Evolutionary conservation across 2,797 vertebrate species (phyloP), one percentile per base, ranked within the genome.

Genomic region (Macroramphosus scolopax): DNA sequence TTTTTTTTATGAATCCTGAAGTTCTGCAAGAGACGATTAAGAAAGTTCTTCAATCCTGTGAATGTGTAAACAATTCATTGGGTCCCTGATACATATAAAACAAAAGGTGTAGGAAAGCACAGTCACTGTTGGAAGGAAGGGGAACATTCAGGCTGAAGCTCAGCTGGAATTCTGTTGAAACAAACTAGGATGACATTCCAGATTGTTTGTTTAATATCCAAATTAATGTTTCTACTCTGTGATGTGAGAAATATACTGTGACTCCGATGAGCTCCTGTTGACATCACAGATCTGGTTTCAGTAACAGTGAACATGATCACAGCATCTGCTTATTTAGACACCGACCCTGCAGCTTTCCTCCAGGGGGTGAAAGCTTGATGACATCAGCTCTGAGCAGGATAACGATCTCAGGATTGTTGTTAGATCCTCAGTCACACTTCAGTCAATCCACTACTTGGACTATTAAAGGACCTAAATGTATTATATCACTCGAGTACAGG

Each of bases 101-200:
- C 18, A 17, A 25, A 31, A 31, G 30, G 43, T 62, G 54, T 78
- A 78, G 71, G 82, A 78, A 81, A 73, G 52, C 51, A 3, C 8
- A 33, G 17, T 32, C 30, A 9, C 26, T 62, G 34, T 33, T 43
- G 38, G 25, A 43, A 48, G 32, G 13, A 31, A 42, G 17, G 2
- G 34, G 17, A 63, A 35, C 17, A 2, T 55, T 26, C 37, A 43
- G 13, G 24, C 51, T 10, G 28, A 17, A 36, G 22, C 75, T 48
- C 77, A 77, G 76, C 68, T 68, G 68, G 80, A 81, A 38, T 7
- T 62, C 46, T 30, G 22, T 45, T 66, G 49, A 17, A 53, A 2
- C 26, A 41, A 49, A 31, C 28, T 6, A 1, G 12, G 45, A 38
- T 77, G 75, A 63, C 57, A 77, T 80, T 69, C 66, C 59, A 72